A percentile compares a stretch with the other conserved stretches of the same genome.
Evolutionary conservation across 1,140 invertebrate species (phyloP).

Genomic region (Drosophila gunungcola): DNA sequence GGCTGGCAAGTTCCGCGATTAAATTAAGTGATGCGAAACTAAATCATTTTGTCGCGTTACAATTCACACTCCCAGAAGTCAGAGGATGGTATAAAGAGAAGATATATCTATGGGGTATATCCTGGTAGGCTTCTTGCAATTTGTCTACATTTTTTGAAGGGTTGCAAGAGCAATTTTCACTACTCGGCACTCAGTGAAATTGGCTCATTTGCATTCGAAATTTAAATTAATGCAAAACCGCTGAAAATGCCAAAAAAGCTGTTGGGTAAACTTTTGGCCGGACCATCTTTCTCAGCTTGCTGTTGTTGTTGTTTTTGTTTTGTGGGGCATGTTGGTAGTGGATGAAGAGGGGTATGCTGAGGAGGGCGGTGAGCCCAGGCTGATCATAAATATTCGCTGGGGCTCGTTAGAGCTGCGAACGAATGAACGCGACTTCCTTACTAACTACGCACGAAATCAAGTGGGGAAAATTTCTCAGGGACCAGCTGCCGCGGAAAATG

Average conservation of each 20-base stretch:
- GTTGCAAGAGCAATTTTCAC: constrained; percentile 52
- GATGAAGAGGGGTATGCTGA: neutral
- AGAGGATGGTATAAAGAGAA: constrained; percentile 6
- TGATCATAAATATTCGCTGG: constrained; percentile 84
- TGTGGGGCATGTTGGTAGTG: neutral
- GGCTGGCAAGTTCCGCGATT: constrained; percentile 34
- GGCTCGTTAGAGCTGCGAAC: constrained; percentile 75
- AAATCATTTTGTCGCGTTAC: constrained; percentile 73
- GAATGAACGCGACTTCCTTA: constrained; percentile 82
- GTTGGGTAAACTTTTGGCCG: constrained; percentile 67
- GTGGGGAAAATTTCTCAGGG: constrained; percentile 72
- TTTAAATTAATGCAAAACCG: constrained; percentile 84
- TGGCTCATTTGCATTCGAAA: constrained; percentile 84
- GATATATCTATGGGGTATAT: constrained; percentile 11
- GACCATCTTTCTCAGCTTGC: constrained; percentile 28
- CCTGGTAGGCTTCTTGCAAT: constrained; percentile 58
- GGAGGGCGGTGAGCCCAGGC: constrained; percentile 28
- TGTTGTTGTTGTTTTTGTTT: constrained; percentile 31
- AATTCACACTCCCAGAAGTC: constrained; percentile 41
- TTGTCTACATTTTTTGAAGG: constrained; percentile 63
- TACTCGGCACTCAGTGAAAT: constrained; percentile 78
- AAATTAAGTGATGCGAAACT: constrained; percentile 67
- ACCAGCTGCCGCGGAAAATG: constrained; percentile 76
- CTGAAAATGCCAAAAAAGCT: constrained; percentile 68
- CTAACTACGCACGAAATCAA: constrained; percentile 83